Conservation (phyloP, 2,797 vertebrate species). For the Philypnodon macrostomus region DNA sequence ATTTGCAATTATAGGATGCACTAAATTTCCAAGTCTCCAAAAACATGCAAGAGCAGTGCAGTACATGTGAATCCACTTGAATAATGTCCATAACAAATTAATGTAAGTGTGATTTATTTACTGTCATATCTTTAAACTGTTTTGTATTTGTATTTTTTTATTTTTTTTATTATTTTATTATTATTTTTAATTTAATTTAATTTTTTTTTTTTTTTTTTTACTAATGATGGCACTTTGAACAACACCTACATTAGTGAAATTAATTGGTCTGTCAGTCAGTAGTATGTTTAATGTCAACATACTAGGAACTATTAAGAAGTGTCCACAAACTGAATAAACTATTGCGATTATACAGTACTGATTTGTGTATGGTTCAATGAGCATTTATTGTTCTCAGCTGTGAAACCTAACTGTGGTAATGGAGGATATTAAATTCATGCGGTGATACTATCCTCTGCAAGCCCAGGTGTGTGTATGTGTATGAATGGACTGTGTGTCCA, state of each 20-base stretch:
- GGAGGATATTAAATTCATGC: slow-evolving; percentile 42
- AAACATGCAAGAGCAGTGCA: too few species aligned
- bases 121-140: too few species aligned
- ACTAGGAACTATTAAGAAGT: too few species aligned
- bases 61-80: too few species aligned
- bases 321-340: slow-evolving; percentile 19
- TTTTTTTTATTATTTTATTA: not conserved
- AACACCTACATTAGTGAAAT: slow-evolving; percentile 7
- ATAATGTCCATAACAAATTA: too few species aligned
- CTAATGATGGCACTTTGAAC: not conserved
- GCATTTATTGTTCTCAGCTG: slow-evolving; percentile 36
- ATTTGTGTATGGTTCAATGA: slow-evolving; percentile 12
- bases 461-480: slow-evolving; percentile 1
- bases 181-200: not conserved
- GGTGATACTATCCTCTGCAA: slow-evolving; percentile 1
- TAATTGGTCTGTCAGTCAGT: too few species aligned
- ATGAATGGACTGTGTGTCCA: not conserved
- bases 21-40: too few species aligned
- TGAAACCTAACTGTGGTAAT: slow-evolving; percentile 42
- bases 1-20: too few species aligned
- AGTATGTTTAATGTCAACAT: too few species aligned
- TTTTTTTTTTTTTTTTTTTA: not conserved
- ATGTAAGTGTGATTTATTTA: too few species aligned
- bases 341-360: slow-evolving; percentile 21
- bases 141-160: not conserved